phyloP scores from a whole-genome alignment of 2,797 vertebrate genomes.

The Neosilurus mollespiculum region DNA sequence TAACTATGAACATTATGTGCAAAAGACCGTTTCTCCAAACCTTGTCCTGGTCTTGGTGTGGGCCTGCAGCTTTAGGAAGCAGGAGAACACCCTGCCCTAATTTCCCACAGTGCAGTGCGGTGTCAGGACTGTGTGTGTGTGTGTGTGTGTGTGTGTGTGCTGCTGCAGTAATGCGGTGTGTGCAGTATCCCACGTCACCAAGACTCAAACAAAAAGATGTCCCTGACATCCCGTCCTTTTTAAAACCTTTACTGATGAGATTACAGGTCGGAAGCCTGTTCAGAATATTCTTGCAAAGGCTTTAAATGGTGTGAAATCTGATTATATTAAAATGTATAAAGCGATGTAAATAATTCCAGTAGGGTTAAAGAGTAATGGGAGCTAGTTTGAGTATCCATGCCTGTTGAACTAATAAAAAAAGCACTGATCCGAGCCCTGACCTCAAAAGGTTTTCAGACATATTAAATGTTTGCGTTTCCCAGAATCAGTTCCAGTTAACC shows the following conservation, averaged over 20 bases:
- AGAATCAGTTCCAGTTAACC: neutral
- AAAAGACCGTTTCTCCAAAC: neutral
- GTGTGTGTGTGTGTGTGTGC: neutral
- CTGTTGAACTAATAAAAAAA: neutral
- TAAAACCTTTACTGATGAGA: neutral
- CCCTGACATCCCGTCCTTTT: neutral
- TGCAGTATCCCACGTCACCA: conserved; percentile 30
- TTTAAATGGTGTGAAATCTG: neutral
- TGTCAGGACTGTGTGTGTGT: conserved; percentile 5
- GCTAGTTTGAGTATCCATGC: neutral
- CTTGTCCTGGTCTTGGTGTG: conserved; percentile 15
- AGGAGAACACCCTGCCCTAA: conserved; percentile 47
- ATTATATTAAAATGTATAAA: neutral
- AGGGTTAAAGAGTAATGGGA: conserved; percentile 5
- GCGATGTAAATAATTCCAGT: neutral
- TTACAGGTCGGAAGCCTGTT: neutral
- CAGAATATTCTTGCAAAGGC: neutral
- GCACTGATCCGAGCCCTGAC: neutral
- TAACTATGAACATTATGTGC: neutral
- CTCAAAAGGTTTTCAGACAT: conserved; percentile 17
- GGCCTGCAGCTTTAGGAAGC: conserved; percentile 12
- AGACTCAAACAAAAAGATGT: conserved; percentile 9
- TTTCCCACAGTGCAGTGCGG: conserved; percentile 38
- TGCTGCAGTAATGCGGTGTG: conserved; percentile 15
- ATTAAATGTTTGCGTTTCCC: conserved; percentile 9